Evolutionary conservation across 2,797 vertebrate species (phyloP), one percentile per base, ranked within the genome.

Genomic region (Amblyopsis hoosieri): DNA sequence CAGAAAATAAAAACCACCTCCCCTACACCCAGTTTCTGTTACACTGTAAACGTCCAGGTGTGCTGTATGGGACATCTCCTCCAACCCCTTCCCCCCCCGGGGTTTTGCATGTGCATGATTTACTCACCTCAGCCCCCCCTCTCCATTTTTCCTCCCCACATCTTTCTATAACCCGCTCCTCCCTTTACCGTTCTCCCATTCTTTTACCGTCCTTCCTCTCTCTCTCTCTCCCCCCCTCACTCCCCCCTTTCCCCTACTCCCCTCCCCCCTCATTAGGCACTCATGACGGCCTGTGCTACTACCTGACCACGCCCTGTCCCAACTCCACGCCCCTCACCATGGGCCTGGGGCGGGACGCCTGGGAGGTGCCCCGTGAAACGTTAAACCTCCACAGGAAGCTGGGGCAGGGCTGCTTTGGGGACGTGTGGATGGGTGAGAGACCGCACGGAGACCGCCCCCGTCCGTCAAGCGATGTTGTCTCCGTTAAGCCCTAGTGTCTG

Each of bases 381-480:
- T 92, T 99, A 76, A 54, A 71, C 54, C 68, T 98, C 33, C 71
- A 95, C 76, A 86, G 68, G 81, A 95, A 95, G 81, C 92, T 99
- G 87, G 97, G 97, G 83, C 96, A 96, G 71, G 97, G 97, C 83
- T 98, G 94, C 93, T 99, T 99, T 6, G 97, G 97, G 78, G 96
- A 98, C 64, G 97, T 99, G 72, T 98, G 95, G 94, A 95, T 95
- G 91, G 97, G 97, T 98, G 96, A 92, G 96, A 83, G 74, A 55
- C 64, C 48, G 15, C 58, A 81, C 45, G 31, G 57, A 57, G 54
- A 60, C 49, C 12, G 58, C 45, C 72, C 50, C 64, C 58, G 42
- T 71, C 53, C 62, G 68, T 61, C 58, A 37, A 33, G 57, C 45
- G 1, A 17, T 4, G 57, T 71, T 45, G 19, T 52, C 52, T 56